Conservation (phyloP, 1,140 invertebrate genomes). For the Musca domestica region DNA sequence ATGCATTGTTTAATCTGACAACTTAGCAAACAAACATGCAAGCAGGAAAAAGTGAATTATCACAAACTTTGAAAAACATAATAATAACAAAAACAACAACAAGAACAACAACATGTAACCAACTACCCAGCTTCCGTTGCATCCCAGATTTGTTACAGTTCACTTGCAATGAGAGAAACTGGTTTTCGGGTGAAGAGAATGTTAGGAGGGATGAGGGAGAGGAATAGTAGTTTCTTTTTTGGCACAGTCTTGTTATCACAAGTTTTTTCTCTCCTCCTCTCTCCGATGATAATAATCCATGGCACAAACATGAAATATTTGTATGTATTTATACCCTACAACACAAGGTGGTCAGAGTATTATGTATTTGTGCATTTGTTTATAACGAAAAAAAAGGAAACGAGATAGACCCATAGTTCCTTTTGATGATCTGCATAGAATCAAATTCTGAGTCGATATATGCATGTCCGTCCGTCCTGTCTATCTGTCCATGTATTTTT, state of each 20-base stretch:
- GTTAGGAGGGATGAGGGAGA: not conserved
- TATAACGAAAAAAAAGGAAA: too few relatives aligned
- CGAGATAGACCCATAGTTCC: too few relatives aligned
- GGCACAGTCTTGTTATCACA: constrained; percentile 11
- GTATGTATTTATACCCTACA: not conserved
- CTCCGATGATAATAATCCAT: constrained; percentile 7
- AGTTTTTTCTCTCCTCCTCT: not conserved
- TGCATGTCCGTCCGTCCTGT: too few relatives aligned
- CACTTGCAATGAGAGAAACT: not conserved
- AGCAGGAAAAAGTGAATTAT: not conserved
- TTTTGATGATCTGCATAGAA: too few relatives aligned
- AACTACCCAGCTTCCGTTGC: too few relatives aligned
- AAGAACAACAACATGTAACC: not conserved
- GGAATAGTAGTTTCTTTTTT: not conserved
- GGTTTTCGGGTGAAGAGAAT: not conserved
- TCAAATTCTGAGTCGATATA: too few relatives aligned
- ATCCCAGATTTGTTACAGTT: too few relatives aligned
- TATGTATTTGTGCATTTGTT: too few relatives aligned
- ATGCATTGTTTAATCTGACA: constrained; percentile 11
- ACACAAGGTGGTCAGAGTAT: too few relatives aligned
- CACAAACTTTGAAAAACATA: constrained; percentile 9
- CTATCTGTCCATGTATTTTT: too few relatives aligned
- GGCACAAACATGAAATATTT: constrained; percentile 5
- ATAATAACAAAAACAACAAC: constrained; percentile 6
- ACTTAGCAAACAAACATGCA: constrained; percentile 2